These are phyloP conservation scores for Palloptera scutellata DNA, from an alignment of 2,888 invertebrate species.

Conservation along the genomic window DNA sequence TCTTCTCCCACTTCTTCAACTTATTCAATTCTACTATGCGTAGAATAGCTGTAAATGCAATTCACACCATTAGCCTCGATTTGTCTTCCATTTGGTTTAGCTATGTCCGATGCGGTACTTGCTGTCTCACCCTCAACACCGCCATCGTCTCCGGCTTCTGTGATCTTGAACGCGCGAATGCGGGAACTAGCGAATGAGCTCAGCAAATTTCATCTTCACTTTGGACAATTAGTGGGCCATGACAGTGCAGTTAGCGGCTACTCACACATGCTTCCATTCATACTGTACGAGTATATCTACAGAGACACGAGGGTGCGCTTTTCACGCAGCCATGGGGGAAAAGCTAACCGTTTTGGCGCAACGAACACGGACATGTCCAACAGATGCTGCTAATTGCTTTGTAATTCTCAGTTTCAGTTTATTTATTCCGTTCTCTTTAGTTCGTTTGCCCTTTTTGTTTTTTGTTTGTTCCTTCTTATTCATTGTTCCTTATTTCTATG, in stretches of 20 bases:
- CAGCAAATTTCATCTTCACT: slow-evolving; percentile 7
- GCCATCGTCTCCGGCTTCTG: neutral
- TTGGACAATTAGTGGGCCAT: slow-evolving; percentile 14
- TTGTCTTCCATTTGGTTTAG: neutral
- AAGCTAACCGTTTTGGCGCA: no score
- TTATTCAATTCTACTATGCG: neutral
- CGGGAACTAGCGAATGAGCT: neutral
- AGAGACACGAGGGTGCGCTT: no score
- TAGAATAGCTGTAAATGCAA: slow-evolving; percentile 6
- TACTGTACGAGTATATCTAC: no score
- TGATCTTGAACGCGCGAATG: neutral
- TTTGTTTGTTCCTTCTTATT: neutral
- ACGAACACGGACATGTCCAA: slow-evolving; percentile 15
- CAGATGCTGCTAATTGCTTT: slow-evolving; percentile 30
- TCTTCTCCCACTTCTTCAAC: neutral
- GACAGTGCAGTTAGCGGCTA: neutral
- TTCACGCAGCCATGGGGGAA: no score
- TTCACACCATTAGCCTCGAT: slow-evolving; percentile 16
- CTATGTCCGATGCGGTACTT: no score
- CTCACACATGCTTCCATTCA: no score
- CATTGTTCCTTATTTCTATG: slow-evolving; percentile 9
- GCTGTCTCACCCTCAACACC: neutral
- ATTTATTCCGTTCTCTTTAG: neutral
- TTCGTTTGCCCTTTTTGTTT: neutral
- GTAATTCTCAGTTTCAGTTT: slow-evolving; percentile 14